These are phyloP conservation scores for Typhlichthys subterraneus DNA, from an alignment of 2,797 vertebrate genomes.

Conservation along the genomic window DNA sequence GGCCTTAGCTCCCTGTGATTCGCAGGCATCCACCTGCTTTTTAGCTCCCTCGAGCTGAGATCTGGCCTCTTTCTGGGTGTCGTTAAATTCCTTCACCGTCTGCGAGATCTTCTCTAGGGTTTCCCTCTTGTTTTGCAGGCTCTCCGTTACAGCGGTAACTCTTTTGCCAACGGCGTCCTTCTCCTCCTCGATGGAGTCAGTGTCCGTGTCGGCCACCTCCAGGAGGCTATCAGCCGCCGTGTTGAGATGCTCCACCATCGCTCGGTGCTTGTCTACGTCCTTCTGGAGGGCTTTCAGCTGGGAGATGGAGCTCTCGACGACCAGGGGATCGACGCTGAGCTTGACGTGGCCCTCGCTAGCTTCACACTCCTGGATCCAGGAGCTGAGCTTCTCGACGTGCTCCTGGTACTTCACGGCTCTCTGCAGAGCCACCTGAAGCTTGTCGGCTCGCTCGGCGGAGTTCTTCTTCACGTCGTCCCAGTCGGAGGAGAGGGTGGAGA, in stretches of 20 bases:
- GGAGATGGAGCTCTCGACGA: conserved; percentile 81
- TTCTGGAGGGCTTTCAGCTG: conserved; percentile 89
- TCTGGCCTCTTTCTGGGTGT: conserved; percentile 83
- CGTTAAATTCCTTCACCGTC: conserved; percentile 89
- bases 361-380: conserved; percentile 88
- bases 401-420: conserved; percentile 87
- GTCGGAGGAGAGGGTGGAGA: conserved; percentile 80
- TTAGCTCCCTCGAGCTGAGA: conserved; percentile 83
- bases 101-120: conserved; percentile 86
- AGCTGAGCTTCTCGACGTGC: conserved; percentile 81
- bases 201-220: conserved; percentile 83
- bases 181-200: conserved; percentile 82
- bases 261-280: conserved; percentile 90
- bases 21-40: conserved; percentile 84
- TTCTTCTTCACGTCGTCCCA: conserved; percentile 91
- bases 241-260: conserved; percentile 86
- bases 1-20: conserved; percentile 85
- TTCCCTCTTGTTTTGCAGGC: conserved; percentile 86
- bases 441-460: conserved; percentile 79
- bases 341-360: conserved; percentile 74
- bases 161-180: conserved; percentile 77
- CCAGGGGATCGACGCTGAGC: conserved; percentile 77
- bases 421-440: conserved; percentile 82
- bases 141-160: conserved; percentile 82
- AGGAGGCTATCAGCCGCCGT: conserved; percentile 85